Evolutionary conservation across 2,888 invertebrate genomes (phyloP).

Genomic region (Leucophenga maculata): DNA sequence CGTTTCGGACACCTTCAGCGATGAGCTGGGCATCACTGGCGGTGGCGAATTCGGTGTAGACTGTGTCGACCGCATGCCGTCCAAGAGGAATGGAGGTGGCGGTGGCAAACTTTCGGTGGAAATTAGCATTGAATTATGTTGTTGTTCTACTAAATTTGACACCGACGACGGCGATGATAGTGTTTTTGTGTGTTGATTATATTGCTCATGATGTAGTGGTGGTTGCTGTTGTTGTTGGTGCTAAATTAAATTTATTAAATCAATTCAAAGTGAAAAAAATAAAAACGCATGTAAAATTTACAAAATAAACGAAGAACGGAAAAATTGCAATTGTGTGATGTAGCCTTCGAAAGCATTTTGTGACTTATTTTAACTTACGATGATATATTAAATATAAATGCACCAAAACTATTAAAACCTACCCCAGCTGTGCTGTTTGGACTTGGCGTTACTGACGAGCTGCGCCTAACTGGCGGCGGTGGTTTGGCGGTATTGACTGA

Average conservation of each 20-base stretch:
- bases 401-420: constrained; percentile 47
- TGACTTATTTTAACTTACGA: background rate
- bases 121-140: constrained; percentile 60
- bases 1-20: constrained; percentile 86
- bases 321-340: constrained; percentile 22
- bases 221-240: constrained; percentile 27
- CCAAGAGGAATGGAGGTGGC: constrained; percentile 71
- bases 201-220: constrained; percentile 32
- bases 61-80: constrained; percentile 45
- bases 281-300: constrained; percentile 23
- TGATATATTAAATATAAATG: background rate
- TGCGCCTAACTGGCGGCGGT: constrained; percentile 87
- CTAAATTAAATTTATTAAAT: constrained; percentile 44
- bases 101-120: constrained; percentile 71
- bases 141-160: constrained; percentile 47
- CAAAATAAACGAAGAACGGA: constrained; percentile 12
- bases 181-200: constrained; percentile 15
- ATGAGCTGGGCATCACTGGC: constrained; percentile 61
- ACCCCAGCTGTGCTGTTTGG: constrained; percentile 66
- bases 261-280: constrained; percentile 43
- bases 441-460: constrained; percentile 77
- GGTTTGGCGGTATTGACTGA: constrained; percentile 76
- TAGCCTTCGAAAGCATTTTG: background rate
- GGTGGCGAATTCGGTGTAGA: constrained; percentile 38
- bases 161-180: constrained; percentile 39